Conservation (phyloP, 2,113 vertebrate genomes). For the Sigmodon hispidus region DNA sequence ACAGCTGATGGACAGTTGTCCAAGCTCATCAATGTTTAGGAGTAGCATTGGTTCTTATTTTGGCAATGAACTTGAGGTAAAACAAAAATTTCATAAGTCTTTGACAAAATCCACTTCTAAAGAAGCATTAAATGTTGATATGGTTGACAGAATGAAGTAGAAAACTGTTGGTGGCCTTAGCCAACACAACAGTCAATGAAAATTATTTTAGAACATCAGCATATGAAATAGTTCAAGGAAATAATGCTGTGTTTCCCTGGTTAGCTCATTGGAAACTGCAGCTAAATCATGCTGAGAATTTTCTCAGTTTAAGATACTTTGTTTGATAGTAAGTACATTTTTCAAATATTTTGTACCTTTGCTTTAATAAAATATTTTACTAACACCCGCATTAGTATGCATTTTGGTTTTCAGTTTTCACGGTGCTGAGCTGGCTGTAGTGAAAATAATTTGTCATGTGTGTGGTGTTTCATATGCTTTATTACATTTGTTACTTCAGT, state of each 20-base stretch:
- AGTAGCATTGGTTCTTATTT: not conserved
- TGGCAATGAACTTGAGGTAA: not conserved
- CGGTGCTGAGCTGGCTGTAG: not conserved
- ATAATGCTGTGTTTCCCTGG: not conserved
- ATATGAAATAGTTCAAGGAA: not conserved
- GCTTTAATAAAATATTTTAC: constrained; percentile 54
- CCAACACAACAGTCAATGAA: not conserved
- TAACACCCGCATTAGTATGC: not conserved
- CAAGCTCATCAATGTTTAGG: not conserved
- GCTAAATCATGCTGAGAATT: not conserved
- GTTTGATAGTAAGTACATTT: not conserved
- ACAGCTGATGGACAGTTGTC: not conserved
- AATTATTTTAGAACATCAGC: not conserved
- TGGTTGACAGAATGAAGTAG: not conserved
- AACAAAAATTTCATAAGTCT: not conserved
- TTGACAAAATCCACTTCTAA: not conserved
- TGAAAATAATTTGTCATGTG: not conserved
- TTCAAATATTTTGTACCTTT: constrained; percentile 15
- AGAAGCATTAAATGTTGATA: not conserved
- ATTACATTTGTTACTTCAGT: constrained; percentile 31
- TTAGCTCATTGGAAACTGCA: constrained; percentile 4
- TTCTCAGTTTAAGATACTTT: not conserved
- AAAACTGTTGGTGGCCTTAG: not conserved
- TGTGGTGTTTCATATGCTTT: not conserved
- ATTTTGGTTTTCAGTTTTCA: not conserved